These are phyloP conservation scores for Hystrix brachyura DNA, from an alignment of 2,113 vertebrate species.

Conservation along the genomic window DNA sequence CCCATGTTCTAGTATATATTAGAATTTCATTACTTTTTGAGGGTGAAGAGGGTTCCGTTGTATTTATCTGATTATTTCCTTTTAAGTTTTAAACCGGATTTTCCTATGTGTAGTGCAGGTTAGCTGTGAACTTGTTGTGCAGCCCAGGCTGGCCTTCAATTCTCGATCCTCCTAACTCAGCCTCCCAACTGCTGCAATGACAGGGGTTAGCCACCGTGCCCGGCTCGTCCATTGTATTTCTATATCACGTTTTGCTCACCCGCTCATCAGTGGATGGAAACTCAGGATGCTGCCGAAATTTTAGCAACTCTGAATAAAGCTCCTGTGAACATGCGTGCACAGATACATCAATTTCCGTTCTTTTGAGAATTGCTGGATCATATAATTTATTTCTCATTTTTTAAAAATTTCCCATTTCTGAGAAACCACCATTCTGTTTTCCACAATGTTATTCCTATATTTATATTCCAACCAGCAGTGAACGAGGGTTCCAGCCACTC, in stretches of 20 bases:
- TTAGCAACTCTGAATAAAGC: neutral
- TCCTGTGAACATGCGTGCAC: neutral
- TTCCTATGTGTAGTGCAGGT: neutral
- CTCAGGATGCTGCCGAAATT: neutral
- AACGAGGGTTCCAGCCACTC: neutral
- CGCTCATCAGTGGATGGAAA: too few relatives aligned
- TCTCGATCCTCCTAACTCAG: neutral
- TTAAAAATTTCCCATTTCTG: too few relatives aligned
- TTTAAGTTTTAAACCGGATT: neutral
- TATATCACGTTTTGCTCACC: too few relatives aligned
- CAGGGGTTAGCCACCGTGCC: neutral
- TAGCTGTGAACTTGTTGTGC: neutral
- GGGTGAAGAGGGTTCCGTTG: neutral
- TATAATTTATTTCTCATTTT: neutral
- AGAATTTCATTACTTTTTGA: neutral
- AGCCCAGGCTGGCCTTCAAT: neutral
- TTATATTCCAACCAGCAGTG: neutral
- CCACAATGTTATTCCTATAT: neutral
- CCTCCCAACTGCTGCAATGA: fast-evolving
- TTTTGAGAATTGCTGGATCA: neutral
- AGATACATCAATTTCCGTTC: neutral
- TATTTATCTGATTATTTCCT: neutral
- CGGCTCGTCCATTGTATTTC: neutral
- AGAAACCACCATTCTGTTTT: neutral
- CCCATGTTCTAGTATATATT: neutral